Base-by-base conservation (phyloP, 2,888 invertebrate genomes). In the Chromoteleia sp. region DNA sequence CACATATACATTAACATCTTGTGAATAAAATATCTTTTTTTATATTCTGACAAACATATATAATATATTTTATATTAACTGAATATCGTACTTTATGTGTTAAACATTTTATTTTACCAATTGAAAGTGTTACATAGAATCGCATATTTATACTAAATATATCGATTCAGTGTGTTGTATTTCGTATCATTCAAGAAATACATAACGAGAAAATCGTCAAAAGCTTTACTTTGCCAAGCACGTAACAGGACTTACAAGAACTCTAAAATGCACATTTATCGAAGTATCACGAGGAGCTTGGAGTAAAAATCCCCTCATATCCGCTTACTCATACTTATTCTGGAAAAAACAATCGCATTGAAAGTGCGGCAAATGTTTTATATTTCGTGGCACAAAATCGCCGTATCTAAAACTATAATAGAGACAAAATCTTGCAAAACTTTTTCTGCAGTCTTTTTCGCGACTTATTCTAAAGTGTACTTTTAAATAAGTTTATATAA, bases 261-360 rank as follows among this genome's bases (percentile, higher is more conserved):
- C 73, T 76, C 54, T 48, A 41, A 81, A 76, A 65, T 76, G 76
- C 76, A 81, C 81, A 67, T 71, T 65, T 76, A 81, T 81, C 70
- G 75, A 81, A 71, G 82, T 77, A 78, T 82, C 78, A 56, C 54
- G 63, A 43, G 59, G 39, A 74, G 74, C 77, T 70, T 75, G 68
- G 65, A 67, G 59, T 77, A 78, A 81, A 81, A 71, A 78, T 81
- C 70, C 63, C 58, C 61, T 63, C 67, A 45, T 68, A 78, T 76
- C 73, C 82, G 61, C 77, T 83, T 77, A 70, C 77, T 83, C 74
- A 70, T 67, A 61, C 75, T 73, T 79, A 43, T 54, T 52, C 52
- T 30, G 61, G 54, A 78, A 79, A 75, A 83, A 75, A 81, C 78
- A 83, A 83, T 83, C 81, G 78, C 81, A 71, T 75, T 75, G 78